These are phyloP conservation scores for Otus sunia DNA, from an alignment of 2,113 vertebrate genomes.

Conservation along the genomic window DNA sequence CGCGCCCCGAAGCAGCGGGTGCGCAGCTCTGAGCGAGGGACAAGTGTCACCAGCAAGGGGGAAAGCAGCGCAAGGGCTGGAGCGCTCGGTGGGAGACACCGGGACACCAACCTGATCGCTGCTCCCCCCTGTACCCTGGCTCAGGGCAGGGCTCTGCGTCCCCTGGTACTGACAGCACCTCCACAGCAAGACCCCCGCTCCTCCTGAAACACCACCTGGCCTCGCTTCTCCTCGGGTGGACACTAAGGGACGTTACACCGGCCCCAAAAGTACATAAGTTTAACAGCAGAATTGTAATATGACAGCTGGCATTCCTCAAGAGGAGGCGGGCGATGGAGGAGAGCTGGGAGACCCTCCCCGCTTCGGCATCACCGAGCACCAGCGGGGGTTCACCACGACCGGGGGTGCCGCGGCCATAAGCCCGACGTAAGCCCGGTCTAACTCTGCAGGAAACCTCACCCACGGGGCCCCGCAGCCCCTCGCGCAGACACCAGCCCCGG, in stretches of 20 bases:
- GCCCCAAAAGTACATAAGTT: constrained; percentile 29
- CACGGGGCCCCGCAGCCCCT: background rate
- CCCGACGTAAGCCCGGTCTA: background rate
- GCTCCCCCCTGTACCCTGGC: background rate
- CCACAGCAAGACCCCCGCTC: background rate
- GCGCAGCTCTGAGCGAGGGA: background rate
- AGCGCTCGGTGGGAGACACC: background rate
- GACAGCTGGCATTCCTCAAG: constrained; percentile 51
- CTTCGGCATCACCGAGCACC: constrained; percentile 52
- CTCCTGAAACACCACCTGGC: background rate
- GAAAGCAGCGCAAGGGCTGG: background rate
- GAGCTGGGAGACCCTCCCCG: constrained; percentile 31
- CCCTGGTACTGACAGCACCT: background rate
- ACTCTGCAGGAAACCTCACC: constrained; percentile 17
- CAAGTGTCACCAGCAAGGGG: fast-evolving
- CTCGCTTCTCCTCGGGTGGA: background rate
- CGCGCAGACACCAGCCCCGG: background rate
- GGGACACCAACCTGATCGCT: background rate
- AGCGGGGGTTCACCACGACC: background rate
- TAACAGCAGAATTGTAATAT: constrained; percentile 61
- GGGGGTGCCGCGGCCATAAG: background rate
- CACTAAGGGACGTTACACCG: background rate
- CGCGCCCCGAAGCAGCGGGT: background rate
- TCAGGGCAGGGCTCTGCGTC: background rate
- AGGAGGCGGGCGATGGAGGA: constrained; percentile 36